These are phyloP conservation scores for Pteronotus mesoamericanus DNA, from an alignment of 2,797 vertebrate genomes.

Conservation along the genomic window DNA sequence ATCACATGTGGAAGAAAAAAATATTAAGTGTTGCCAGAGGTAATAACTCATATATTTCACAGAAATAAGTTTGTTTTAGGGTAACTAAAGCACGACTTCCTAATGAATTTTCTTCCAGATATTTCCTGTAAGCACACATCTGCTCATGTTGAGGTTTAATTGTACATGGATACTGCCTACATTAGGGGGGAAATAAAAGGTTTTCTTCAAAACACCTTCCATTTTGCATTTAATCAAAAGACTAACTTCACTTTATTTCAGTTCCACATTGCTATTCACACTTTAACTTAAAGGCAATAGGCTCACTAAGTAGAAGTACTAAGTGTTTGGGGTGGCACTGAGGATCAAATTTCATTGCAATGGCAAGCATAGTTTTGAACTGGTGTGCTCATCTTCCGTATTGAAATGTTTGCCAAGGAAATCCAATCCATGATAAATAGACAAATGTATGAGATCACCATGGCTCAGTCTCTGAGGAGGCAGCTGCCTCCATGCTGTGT, in stretches of 20 bases:
- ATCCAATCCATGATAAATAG: slow-evolving; percentile 68
- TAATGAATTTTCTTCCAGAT: slow-evolving; percentile 63
- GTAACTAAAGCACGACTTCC: slow-evolving; percentile 24
- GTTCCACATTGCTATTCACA: slow-evolving; percentile 24
- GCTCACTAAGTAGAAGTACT: background rate
- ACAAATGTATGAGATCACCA: slow-evolving; percentile 64
- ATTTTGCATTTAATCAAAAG: slow-evolving; percentile 63
- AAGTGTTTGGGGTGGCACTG: background rate
- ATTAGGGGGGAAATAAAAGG: slow-evolving; percentile 46
- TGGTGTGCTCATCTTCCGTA: background rate
- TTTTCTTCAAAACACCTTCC: slow-evolving; percentile 52
- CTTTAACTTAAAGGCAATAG: background rate
- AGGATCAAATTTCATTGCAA: slow-evolving; percentile 43
- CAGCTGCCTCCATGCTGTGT: slow-evolving; percentile 57
- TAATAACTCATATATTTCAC: slow-evolving; percentile 58
- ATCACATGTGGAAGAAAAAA: slow-evolving; percentile 39
- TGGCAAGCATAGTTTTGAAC: slow-evolving; percentile 13
- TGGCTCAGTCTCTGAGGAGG: slow-evolving; percentile 57
- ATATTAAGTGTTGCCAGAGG: slow-evolving; percentile 3
- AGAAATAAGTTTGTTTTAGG: slow-evolving; percentile 51
- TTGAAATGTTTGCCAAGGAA: slow-evolving; percentile 62
- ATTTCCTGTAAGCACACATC: slow-evolving; percentile 52
- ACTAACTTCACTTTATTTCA: slow-evolving; percentile 37
- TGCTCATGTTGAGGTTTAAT: slow-evolving; percentile 59
- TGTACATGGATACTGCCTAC: slow-evolving; percentile 51